These are phyloP conservation scores for Platorchestia sp. DNA, from an alignment of 1,140 invertebrate species.

Conservation along the genomic window DNA sequence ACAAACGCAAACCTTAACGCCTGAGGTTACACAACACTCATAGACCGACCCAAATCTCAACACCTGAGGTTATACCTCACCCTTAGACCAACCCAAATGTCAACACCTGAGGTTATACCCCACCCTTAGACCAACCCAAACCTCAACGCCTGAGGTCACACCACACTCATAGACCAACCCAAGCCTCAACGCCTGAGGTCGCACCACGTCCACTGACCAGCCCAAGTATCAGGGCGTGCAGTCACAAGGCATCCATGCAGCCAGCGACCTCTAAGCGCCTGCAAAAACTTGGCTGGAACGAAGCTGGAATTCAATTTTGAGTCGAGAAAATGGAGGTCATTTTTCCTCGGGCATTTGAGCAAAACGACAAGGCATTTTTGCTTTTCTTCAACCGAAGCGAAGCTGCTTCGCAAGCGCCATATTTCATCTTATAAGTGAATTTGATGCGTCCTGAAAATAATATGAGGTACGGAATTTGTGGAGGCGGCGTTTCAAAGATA, in stretches of 20 bases:
- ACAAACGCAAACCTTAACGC: too few relatives aligned
- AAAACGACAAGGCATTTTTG: background rate
- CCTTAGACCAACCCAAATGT: background rate
- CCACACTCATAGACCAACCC: background rate
- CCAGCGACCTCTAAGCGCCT: background rate
- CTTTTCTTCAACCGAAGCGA: background rate
- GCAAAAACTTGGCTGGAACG: constrained; percentile 29
- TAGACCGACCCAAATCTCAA: background rate
- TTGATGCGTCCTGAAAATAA: background rate
- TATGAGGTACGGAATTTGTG: background rate
- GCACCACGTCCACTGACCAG: too few relatives aligned
- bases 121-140: background rate
- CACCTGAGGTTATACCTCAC: background rate
- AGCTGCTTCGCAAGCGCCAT: background rate
- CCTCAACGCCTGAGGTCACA: background rate
- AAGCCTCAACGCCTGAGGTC: background rate
- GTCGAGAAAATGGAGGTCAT: constrained; percentile 47
- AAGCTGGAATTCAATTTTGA: constrained; percentile 49
- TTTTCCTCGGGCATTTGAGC: constrained; percentile 33
- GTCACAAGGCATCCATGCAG: background rate
- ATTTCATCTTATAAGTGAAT: background rate
- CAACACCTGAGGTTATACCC: background rate
- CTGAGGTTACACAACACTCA: background rate
- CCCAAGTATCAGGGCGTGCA: background rate
- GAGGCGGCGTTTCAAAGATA: background rate